These are phyloP conservation scores for Meiosimyza platycephala DNA, from an alignment of 2,888 invertebrate genomes.

Conservation along the genomic window DNA sequence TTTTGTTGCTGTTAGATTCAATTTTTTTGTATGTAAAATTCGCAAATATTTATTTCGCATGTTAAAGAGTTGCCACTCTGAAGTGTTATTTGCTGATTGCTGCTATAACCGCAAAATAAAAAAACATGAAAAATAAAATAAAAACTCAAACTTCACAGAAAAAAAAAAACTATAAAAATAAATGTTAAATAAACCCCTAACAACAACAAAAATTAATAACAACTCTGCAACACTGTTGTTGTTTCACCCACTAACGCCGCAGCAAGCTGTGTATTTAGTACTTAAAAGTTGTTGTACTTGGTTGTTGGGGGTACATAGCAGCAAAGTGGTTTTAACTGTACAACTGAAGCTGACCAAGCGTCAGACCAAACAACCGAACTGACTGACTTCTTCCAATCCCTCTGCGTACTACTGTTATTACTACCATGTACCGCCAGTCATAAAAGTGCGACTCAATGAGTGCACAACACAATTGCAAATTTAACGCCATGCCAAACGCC, in stretches of 20 bases:
- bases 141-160: not conserved
- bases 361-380: not conserved
- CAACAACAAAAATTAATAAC: constrained; percentile 4
- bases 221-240: not conserved
- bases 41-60: constrained; percentile 31
- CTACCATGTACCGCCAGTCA: too few relatives aligned
- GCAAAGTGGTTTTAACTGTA: not conserved
- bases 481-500: constrained; percentile 29
- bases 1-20: constrained; percentile 24
- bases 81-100: constrained; percentile 38
- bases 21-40: constrained; percentile 27
- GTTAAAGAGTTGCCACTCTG: not conserved
- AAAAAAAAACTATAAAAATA: constrained; percentile 4
- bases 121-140: not conserved
- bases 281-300: not conserved
- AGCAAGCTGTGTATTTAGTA: not conserved
- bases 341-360: not conserved
- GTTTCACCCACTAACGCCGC: not conserved
- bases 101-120: constrained; percentile 33
- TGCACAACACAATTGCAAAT: constrained; percentile 31
- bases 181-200: constrained; percentile 18
- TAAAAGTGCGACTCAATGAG: not conserved
- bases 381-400: not conserved
- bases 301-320: not conserved
- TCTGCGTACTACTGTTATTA: not conserved